Base-by-base conservation (phyloP, 2,113 vertebrate genomes). In the Oncorhynchus clarkii region DNA sequence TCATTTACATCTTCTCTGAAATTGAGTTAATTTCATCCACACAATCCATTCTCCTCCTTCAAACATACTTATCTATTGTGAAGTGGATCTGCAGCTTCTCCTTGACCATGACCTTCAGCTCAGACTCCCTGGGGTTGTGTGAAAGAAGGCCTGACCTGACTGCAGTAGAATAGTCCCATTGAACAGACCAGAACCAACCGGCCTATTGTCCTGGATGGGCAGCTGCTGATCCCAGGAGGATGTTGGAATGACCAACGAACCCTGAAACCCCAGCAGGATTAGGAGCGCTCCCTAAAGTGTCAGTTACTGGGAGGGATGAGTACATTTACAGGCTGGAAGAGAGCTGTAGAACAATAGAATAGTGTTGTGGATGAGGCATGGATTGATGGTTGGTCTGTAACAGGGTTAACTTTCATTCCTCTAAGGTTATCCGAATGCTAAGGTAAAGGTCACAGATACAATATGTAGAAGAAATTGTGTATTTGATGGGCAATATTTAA, bases 211-310 rank as follows among this genome's bases (percentile, higher is more conserved):
- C 88, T 88, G 16, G 81, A 81, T 14, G 60, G 89, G 82, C 86
- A 92, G 84, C 86, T 87, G 75, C 87, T 82, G 85, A 0, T 87
- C 88, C 81, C 84, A 86, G 82, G 78, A 90, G 74, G 39, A 45
- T 70, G 89, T 89, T 89, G 54, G 13, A 57, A 57, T 89, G 71
- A 86, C 75, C 84, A 74, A 71, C 75, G 39, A 85, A 70, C 57
- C 34, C 67, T 16, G 7, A 14, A 57, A 57, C 67, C 12, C 67
- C 24, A 16, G 9, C 16, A n/a, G 5, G 27, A 65, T 74, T 73
- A 73, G 54, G 54, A 59, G 51, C 72, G 54, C n/a, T 64, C 14
- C 72, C 72, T 34, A 14, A 60, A 64, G 6, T n/a, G 22, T 24
- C 13, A 24, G 20, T 45, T 65, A 29, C 27, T 14, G 18, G 16